Conservation (phyloP, 2,888 invertebrate genomes). For the Monopis laevigella region DNA sequence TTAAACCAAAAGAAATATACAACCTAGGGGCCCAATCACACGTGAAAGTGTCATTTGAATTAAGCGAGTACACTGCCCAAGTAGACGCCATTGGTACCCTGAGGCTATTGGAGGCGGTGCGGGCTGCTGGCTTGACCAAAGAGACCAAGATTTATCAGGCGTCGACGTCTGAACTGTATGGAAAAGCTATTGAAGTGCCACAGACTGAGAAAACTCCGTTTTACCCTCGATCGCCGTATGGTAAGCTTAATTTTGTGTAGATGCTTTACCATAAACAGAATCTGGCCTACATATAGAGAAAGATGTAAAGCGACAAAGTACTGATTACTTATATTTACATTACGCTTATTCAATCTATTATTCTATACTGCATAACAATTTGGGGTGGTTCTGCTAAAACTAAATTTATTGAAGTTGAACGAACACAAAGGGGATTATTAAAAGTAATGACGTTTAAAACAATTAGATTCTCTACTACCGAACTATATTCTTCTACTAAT, state of each 20-base stretch:
- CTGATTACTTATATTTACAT: too few species aligned
- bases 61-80: constrained; percentile 99
- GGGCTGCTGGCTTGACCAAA: constrained; percentile 85
- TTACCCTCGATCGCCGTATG: constrained; percentile 96
- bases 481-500: too few species aligned
- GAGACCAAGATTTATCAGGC: constrained; percentile 92
- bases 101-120: constrained; percentile 89
- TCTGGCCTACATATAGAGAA: too few species aligned
- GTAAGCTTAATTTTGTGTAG: constrained; percentile 59
- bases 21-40: constrained; percentile 99
- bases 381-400: too few species aligned
- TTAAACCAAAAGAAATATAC: constrained; percentile 91
- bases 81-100: constrained; percentile 96
- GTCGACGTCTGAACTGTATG: constrained; percentile 94
- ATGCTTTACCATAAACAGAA: too few species aligned
- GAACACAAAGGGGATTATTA: too few species aligned
- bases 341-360: too few species aligned
- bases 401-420: too few species aligned
- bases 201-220: constrained; percentile 96
- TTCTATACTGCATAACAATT: too few species aligned
- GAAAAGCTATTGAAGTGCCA: constrained; percentile 91
- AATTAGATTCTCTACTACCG: too few species aligned
- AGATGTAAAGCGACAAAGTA: too few species aligned
- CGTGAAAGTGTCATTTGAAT: constrained; percentile 98
- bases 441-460: too few species aligned